Evolutionary conservation across 1,140 invertebrate genomes (phyloP).

Genomic region (Apis cerana): DNA sequence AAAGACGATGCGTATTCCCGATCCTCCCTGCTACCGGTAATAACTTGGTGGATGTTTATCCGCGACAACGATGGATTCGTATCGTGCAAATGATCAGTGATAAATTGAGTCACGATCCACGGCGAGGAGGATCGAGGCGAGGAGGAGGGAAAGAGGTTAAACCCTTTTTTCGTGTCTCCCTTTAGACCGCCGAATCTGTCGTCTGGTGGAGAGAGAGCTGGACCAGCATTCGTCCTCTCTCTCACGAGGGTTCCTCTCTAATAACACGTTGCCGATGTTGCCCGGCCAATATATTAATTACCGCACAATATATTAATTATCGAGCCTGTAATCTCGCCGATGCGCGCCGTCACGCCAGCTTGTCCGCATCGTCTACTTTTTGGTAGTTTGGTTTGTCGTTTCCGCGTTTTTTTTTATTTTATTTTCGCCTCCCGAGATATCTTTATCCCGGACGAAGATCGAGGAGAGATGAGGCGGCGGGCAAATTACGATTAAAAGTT

Average conservation of each 20-base stretch:
- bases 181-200: constrained; percentile 63
- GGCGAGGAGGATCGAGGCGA: background rate
- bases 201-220: constrained; percentile 55
- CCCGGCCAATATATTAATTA: constrained; percentile 78
- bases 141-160: background rate
- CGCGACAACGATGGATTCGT: constrained; percentile 54
- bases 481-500: too few relatives aligned
- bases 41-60: constrained; percentile 53
- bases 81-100: constrained; percentile 67
- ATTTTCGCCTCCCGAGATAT: background rate
- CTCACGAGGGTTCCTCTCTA: constrained; percentile 60
- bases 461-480: too few relatives aligned
- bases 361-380: constrained; percentile 1
- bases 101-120: constrained; percentile 65
- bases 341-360: constrained; percentile 42
- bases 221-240: background rate
- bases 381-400: background rate
- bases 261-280: constrained; percentile 73
- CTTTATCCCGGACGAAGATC: too few relatives aligned
- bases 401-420: background rate
- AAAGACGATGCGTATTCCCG: constrained; percentile 39
- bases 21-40: constrained; percentile 52
- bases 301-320: constrained; percentile 79
- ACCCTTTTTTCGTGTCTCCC: too few relatives aligned
- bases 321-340: constrained; percentile 73